Evolutionary conservation across 1,140 invertebrate species (phyloP).

Genomic region (Pissodes strobi): DNA sequence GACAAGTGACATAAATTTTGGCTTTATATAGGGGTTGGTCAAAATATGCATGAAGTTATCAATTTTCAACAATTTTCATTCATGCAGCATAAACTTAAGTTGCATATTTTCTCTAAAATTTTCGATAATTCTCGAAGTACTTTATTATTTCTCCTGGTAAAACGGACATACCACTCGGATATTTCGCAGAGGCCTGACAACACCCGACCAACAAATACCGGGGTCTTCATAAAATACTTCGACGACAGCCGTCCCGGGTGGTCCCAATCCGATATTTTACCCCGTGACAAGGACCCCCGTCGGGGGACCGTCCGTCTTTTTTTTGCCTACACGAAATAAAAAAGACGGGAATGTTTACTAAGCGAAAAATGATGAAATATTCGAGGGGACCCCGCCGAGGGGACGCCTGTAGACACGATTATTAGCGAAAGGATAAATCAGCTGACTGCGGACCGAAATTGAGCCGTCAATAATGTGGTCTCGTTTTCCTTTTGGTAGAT

Average conservation of each 20-base stretch:
- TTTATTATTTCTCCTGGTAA: too few relatives aligned
- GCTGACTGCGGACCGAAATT: background rate
- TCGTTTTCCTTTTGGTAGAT: background rate
- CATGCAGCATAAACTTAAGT: too few relatives aligned
- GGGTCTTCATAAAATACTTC: slow-evolving; percentile 12
- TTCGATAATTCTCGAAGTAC: too few relatives aligned
- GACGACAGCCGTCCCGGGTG: slow-evolving; percentile 14
- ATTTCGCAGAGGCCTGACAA: too few relatives aligned
- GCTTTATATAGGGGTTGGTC: too few relatives aligned
- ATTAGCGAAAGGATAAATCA: slow-evolving; percentile 20
- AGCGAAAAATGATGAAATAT: slow-evolving; percentile 12
- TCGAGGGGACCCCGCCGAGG: background rate
- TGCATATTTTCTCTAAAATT: too few relatives aligned
- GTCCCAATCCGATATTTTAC: slow-evolving; percentile 3
- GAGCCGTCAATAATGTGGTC: slow-evolving; percentile 13
- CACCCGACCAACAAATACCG: too few relatives aligned
- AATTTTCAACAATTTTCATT: too few relatives aligned
- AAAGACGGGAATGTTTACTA: slow-evolving; percentile 8
- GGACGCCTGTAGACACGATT: slow-evolving; percentile 20
- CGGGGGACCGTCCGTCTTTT: background rate
- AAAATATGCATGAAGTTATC: too few relatives aligned
- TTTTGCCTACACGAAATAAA: slow-evolving; percentile 1
- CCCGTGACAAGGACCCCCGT: slow-evolving; percentile 15
- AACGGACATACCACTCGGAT: too few relatives aligned
- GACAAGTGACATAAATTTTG: too few relatives aligned